Conservation (phyloP, 2,888 invertebrate species). For the Incurvaria masculella region DNA sequence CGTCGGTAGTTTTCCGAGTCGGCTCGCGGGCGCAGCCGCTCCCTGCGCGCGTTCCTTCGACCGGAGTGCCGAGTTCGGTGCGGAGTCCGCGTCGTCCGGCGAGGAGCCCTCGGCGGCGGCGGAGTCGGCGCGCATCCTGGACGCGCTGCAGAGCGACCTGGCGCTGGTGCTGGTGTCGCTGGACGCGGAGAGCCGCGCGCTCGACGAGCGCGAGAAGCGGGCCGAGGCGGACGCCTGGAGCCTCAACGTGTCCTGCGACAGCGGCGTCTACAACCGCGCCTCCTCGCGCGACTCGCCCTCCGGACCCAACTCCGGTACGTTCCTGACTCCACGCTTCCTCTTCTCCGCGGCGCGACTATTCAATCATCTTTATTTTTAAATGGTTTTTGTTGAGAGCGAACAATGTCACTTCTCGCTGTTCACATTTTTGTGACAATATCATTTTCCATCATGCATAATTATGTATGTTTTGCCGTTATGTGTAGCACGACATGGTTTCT, state of each 20-base stretch:
- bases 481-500: no score
- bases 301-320: conserved; percentile 48
- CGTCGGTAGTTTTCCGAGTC: conserved; percentile 51
- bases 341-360: conserved; percentile 7
- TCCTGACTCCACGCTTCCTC: conserved; percentile 9
- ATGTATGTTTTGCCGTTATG: not conserved
- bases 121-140: conserved; percentile 39
- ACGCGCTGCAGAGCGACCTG: conserved; percentile 50
- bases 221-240: conserved; percentile 51
- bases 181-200: conserved; percentile 48
- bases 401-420: not conserved
- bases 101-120: conserved; percentile 23
- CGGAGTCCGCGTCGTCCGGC: conserved; percentile 35
- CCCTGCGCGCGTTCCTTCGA: conserved; percentile 26
- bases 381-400: not conserved
- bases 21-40: conserved; percentile 48
- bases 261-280: conserved; percentile 59
- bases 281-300: conserved; percentile 53
- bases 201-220: conserved; percentile 38
- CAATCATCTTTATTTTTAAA: conserved; percentile 4
- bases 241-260: conserved; percentile 55
- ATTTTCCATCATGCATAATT: not conserved
- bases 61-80: conserved; percentile 24
- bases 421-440: not conserved
- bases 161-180: conserved; percentile 48